A percentile compares a stretch with the other conserved stretches of the same genome.
These are phyloP conservation scores for Agrenia bidenticulata DNA, from an alignment of 2,888 invertebrate species.

Conservation along the genomic window DNA sequence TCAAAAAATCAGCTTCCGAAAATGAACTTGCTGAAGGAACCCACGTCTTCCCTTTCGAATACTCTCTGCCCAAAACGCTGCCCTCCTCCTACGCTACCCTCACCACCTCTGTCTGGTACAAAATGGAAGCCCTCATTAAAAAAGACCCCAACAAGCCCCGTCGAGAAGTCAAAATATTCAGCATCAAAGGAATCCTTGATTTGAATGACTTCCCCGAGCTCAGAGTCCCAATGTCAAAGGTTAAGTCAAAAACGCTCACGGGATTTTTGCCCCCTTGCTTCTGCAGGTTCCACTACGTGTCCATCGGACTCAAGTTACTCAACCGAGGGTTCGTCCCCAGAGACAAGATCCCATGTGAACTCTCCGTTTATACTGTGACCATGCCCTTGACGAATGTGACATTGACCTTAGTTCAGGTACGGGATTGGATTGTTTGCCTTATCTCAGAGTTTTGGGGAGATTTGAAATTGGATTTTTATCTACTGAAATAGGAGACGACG, in stretches of 20 bases:
- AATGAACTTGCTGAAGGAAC: conserved; percentile 59
- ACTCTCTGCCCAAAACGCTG: conserved; percentile 68
- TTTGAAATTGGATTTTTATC: not conserved
- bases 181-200: conserved; percentile 32
- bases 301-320: conserved; percentile 24
- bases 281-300: conserved; percentile 26
- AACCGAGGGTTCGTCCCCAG: conserved; percentile 29
- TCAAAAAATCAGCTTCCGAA: conserved; percentile 7
- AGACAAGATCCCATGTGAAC: conserved; percentile 8
- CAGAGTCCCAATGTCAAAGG: not conserved
- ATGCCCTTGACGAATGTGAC: conserved; percentile 5
- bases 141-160: conserved; percentile 55
- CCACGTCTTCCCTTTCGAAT: conserved; percentile 76
- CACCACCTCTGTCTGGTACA: conserved; percentile 74
- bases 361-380: not conserved
- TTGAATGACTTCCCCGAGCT: conserved; percentile 18
- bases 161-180: conserved; percentile 24
- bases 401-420: conserved; percentile 10
- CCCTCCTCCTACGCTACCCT: conserved; percentile 80
- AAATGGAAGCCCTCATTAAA: conserved; percentile 75
- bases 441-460: not conserved
- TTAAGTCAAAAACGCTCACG: not conserved
- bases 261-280: conserved; percentile 17
- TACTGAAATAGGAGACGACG: conserved; percentile 4
- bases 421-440: not conserved